Base-by-base conservation (phyloP, 2,888 invertebrate species). In the Cyclophora punctaria region DNA sequence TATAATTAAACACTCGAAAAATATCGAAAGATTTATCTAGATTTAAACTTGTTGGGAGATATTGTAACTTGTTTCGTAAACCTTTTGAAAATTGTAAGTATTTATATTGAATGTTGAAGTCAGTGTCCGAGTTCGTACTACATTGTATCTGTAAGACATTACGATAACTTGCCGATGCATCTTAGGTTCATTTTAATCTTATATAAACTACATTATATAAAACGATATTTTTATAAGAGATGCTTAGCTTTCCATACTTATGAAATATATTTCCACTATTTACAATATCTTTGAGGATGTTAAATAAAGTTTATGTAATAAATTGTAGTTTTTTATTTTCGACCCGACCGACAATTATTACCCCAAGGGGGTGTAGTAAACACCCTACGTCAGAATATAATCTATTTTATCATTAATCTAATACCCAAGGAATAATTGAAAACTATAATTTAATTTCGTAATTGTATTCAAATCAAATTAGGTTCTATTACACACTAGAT, bases 221-320 rank as follows among this genome's bases (percentile, higher is more conserved):
- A 78, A 76, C 67, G 63, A 81, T 88, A 88, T 88, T 88, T 87
- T 88, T 87, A 73, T 88, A 87, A 85, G 76, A 37, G 37, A 85
- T 78, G 88, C 88, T 87, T 87, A 86, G 88, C 88, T 87, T 87
- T 83, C 81, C 77, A 78, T 79, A 80, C 75, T 78, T 81, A 78
- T 76, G 71, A 78, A 78, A 79, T 77, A 37, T 5, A 78, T 80
- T 81, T 80, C 69, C 76, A 82, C 82, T 88, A 86, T 87, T 87
- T 88, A 86, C 86, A 87, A 74, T 73, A 73, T 74, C 68, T 76
- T 68, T 73, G 67, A 79, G 73, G 70, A 75, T 72, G 80, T 78
- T 81, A 75, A 86, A 85, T 84, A 85, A 87, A 83, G 69, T 78
- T 78, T 80, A 83, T 84, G 79, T 84, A 85, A 74, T 78, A 68